phyloP scores from a whole-genome alignment of 2,888 invertebrate genomes.

The Xestia c-nigrum region DNA sequence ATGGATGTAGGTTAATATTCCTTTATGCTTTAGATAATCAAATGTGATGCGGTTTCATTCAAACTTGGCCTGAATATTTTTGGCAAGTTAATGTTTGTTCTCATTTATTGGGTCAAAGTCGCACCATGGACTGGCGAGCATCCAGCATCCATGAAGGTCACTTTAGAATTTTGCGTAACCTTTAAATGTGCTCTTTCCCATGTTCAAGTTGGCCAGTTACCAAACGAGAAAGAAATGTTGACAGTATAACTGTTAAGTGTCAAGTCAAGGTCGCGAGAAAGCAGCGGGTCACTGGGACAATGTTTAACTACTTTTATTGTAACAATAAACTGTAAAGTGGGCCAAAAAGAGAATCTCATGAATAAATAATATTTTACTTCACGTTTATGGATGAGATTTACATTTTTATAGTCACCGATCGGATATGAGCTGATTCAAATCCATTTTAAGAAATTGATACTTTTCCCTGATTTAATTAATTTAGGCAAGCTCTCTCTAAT shows the following conservation, averaged over 20 bases:
- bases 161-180: slow-evolving; percentile 60
- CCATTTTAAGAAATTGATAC: slow-evolving; percentile 4
- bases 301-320: slow-evolving; percentile 59
- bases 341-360: slow-evolving; percentile 53
- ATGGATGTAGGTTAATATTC: slow-evolving; percentile 22
- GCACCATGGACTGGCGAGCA: slow-evolving; percentile 69
- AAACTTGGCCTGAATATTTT: slow-evolving; percentile 48
- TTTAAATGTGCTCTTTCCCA: slow-evolving; percentile 59
- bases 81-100: slow-evolving; percentile 53
- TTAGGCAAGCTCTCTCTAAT: background rate
- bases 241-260: slow-evolving; percentile 54
- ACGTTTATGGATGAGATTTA: slow-evolving; percentile 39
- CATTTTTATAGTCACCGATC: slow-evolving; percentile 37
- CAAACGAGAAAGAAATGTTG: slow-evolving; percentile 67
- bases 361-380: slow-evolving; percentile 50
- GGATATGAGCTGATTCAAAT: background rate
- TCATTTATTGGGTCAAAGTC: slow-evolving; percentile 72
- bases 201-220: slow-evolving; percentile 69
- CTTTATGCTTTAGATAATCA: slow-evolving; percentile 3
- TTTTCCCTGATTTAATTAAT: background rate
- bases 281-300: slow-evolving; percentile 65
- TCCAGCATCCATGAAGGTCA: slow-evolving; percentile 72
- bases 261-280: slow-evolving; percentile 71
- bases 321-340: slow-evolving; percentile 57
- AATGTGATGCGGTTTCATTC: slow-evolving; percentile 22